Evolutionary conservation across 2,797 vertebrate genomes (phyloP), one percentile per base, ranked within the genome.

Genomic region (Mycteria americana): DNA sequence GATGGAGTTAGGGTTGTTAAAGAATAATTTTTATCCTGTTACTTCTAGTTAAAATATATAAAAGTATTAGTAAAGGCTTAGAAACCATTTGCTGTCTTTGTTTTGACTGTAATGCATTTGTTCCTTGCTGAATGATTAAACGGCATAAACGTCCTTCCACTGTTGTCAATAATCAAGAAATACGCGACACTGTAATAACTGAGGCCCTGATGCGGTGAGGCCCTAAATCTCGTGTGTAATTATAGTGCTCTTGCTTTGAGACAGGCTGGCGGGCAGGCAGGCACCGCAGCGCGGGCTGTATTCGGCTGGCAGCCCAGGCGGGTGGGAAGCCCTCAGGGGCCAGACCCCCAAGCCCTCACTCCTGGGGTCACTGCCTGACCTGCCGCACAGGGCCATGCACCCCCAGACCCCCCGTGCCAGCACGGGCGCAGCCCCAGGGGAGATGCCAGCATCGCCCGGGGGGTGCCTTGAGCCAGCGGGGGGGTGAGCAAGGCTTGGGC

Each of bases 381-480:
- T 59, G 43, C 39, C 1, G 0, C 33, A 0, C 1, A 24, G 43
- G 46, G 23, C 39, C 41, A 27, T 3, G 3, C 27, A 45, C 5
- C 11, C 11, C 70, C 14, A 39, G 13, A 43, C 6, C 10, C 11
- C 13, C 25, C 0, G 0, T 33, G 37, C 1, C 2, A 83, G 68
- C 13, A 17, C 31, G 57, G 19, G 10, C 0, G 0, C 41, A 53
- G n/a, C 25, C 22, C 28, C 23, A 3, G 35, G 18, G 9, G 21
- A 76, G 21, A 46, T 7, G 5, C 19, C 39, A 41, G 22, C n/a
- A 21, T 41, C 63, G 51, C 39, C 72, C 9, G 5, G 51, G 7
- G 18, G 45, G 31, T 0, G 0, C 53, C 2, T 8, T 2, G 7
- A n/a, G 33, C 41, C 31, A 7, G 9, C 2, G 24, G 2, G 1